These are phyloP conservation scores for Mustela lutreola DNA, from an alignment of 2,113 vertebrate genomes.

Conservation along the genomic window DNA sequence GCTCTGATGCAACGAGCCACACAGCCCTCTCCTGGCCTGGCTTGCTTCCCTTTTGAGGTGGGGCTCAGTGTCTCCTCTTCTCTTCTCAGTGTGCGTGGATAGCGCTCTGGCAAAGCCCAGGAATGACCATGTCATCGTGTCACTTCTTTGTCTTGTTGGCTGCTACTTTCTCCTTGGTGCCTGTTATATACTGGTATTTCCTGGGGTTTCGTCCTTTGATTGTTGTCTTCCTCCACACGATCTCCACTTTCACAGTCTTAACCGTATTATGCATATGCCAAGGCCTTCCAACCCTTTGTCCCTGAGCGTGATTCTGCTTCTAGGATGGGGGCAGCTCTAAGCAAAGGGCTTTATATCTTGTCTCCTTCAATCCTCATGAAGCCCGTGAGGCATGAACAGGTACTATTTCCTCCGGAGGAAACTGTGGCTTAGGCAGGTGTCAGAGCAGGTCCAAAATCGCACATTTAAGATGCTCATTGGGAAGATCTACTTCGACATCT, in stretches of 20 bases:
- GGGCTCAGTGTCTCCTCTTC: not conserved
- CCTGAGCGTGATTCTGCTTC: not conserved
- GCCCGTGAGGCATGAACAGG: not conserved
- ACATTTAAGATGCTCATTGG: not conserved
- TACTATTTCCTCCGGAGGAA: not conserved
- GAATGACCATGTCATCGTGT: fast-evolving
- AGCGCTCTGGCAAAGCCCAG: not conserved
- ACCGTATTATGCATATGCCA: not conserved
- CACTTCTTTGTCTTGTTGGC: not conserved
- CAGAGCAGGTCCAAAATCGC: not conserved
- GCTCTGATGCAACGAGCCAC: not conserved
- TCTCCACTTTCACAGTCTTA: not conserved
- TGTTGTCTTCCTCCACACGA: not conserved
- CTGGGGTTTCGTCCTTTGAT: not conserved
- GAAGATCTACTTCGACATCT: not conserved
- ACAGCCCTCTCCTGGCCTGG: not conserved
- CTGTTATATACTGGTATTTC: not conserved
- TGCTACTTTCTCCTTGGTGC: not conserved
- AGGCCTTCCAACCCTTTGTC: not conserved
- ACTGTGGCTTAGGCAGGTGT: not conserved
- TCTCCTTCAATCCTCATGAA: not conserved
- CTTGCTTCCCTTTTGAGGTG: not conserved
- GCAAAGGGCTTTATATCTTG: not conserved
- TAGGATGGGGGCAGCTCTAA: not conserved
- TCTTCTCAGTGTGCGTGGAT: not conserved